These are phyloP conservation scores for Borostomias antarcticus DNA, from an alignment of 2,797 vertebrate genomes.

Conservation along the genomic window DNA sequence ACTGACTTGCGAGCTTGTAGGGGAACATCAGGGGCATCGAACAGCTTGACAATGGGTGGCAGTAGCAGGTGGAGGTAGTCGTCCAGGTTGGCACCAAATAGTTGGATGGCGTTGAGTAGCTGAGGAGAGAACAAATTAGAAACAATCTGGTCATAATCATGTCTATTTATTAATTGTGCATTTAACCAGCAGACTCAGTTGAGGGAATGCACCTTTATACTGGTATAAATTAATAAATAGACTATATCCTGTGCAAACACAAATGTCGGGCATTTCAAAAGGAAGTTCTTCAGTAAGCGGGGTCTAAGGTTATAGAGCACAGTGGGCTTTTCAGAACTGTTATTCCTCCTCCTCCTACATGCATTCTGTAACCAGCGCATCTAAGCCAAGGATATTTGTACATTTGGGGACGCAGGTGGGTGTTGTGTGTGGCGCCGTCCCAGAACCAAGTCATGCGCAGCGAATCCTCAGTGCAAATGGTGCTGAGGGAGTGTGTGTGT, in stretches of 20 bases:
- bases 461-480: neutral
- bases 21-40: constrained; percentile 93
- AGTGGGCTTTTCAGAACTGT: neutral
- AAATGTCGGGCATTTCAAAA: neutral
- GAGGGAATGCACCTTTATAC: neutral
- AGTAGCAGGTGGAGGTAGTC: constrained; percentile 96
- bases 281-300: neutral
- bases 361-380: neutral
- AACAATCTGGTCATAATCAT: too few relatives aligned
- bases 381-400: neutral
- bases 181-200: neutral
- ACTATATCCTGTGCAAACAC: neutral
- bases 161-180: neutral
- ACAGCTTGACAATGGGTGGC: constrained; percentile 96
- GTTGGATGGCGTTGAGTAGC: constrained; percentile 94
- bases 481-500: neutral
- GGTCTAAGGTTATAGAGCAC: neutral
- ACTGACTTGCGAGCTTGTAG: constrained; percentile 92
- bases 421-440: neutral
- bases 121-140: constrained; percentile 52
- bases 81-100: constrained; percentile 96
- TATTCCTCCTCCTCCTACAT: neutral
- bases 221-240: neutral
- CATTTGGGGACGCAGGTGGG: neutral
- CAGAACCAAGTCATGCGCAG: too few relatives aligned